These are phyloP conservation scores for Athalia circularis DNA, from an alignment of 2,888 invertebrate species.

Conservation along the genomic window DNA sequence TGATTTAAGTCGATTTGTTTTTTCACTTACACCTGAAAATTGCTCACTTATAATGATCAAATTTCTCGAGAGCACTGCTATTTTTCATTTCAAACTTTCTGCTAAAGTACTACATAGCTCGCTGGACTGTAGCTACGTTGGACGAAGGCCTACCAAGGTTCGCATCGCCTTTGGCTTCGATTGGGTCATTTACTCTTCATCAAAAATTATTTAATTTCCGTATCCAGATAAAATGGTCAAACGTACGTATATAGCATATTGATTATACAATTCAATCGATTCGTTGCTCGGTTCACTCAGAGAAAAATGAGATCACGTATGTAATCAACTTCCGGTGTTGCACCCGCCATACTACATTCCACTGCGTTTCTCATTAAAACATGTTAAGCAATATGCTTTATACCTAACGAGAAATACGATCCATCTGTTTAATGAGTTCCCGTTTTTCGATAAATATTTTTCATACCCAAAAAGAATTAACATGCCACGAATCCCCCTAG, in stretches of 20 bases:
- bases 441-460: conserved; percentile 12
- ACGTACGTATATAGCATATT: not conserved
- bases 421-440: conserved; percentile 21
- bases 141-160: too few relatives aligned
- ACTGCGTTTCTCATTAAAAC: conserved; percentile 32
- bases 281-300: not conserved
- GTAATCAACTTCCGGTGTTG: not conserved
- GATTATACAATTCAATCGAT: not conserved
- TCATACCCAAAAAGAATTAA: not conserved
- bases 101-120: not conserved
- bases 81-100: not conserved
- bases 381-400: not conserved
- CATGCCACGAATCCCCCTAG: too few relatives aligned
- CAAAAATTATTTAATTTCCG: not conserved
- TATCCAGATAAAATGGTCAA: not conserved
- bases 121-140: too few relatives aligned
- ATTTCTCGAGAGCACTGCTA: too few relatives aligned
- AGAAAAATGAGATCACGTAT: conserved; percentile 1
- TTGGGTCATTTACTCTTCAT: too few relatives aligned
- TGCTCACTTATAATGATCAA: too few relatives aligned
- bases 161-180: too few relatives aligned
- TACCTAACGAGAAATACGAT: not conserved
- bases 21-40: too few relatives aligned
- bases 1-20: too few relatives aligned
- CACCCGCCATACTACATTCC: not conserved